Evolutionary conservation across 64 coral and sea anemone genomes (phyloP), one percentile per base, ranked within the genome.

Genomic region (Acropora yongei): DNA sequence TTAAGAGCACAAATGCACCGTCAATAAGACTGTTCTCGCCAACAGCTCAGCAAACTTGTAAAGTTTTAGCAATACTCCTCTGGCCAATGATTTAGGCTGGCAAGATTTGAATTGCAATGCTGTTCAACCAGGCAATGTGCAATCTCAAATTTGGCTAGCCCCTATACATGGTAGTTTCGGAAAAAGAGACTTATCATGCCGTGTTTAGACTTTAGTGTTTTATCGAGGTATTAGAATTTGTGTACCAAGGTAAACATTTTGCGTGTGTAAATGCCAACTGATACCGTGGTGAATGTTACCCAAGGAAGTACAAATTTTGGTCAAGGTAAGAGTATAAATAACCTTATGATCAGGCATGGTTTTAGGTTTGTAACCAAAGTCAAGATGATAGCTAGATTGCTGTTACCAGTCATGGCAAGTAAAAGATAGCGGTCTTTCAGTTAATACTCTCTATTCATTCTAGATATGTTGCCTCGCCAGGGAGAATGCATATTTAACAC

Each of bases 311-410:
- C 13, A 69, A 69, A 69, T 13, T 30, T 69, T 69, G 11, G 18
- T 16, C 66, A 69, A 13, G 66, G 66, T 69, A 69, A 69, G 18
- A 69, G 66, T 4, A 69, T 69, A 3, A 69, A 69, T 69, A 17
- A 6, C 66, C 51, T 9, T 55, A 9, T 55, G 51, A 55, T 55
- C 51, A 55, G 51, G 51, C 51, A 55, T 55, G 51, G 66, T 0
- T 69, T 69, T 69, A 69, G 66, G 66, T 69, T 69, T 13, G 66
- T 69, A 69, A 69, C 66, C 66, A 19, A 69, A 16, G 66, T 69
- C 66, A 69, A 17, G n/a, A 69, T 69, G 66, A 69, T 16, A 69
- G 0, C 8, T 69, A 69, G 30, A 30, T 55, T 17, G 66, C n/a
- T 69, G 11, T 69, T 69, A 69, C 66, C 11, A 69, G 66, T 69